These are phyloP conservation scores for Anthrax anthrax DNA, from an alignment of 2,888 invertebrate species.

Conservation along the genomic window DNA sequence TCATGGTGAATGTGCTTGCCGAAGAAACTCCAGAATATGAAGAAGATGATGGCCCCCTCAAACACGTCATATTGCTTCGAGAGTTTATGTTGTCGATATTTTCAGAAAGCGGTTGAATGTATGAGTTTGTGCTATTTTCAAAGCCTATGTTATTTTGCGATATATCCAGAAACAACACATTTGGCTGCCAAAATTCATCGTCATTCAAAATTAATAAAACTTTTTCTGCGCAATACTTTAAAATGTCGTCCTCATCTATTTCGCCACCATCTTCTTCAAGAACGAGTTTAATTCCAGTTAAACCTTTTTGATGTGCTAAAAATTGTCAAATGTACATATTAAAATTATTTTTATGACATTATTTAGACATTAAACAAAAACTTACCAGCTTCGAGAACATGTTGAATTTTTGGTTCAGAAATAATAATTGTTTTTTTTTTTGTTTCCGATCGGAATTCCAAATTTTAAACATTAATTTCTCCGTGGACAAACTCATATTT, in stretches of 20 bases:
- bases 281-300: conserved; percentile 1
- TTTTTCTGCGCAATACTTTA: neutral
- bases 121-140: too few relatives aligned
- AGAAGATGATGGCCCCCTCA: too few relatives aligned
- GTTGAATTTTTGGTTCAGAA: neutral
- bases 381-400: neutral
- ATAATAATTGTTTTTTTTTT: neutral
- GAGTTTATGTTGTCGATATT: too few relatives aligned
- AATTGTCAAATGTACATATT: neutral
- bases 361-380: conserved; percentile 1
- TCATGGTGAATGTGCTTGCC: neutral
- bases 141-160: neutral
- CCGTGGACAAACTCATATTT: neutral
- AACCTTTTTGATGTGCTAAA: neutral
- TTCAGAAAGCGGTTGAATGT: too few relatives aligned
- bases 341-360: neutral
- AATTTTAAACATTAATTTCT: conserved; percentile 1
- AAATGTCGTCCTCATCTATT: conserved; percentile 1
- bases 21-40: neutral
- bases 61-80: too few relatives aligned
- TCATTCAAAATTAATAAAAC: neutral
- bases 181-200: conserved; percentile 1
- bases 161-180: neutral
- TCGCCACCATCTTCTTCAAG: conserved; percentile 1
- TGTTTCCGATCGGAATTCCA: neutral